Percentiles rank a stretch among this genome's conserved stretches.
phyloP scores from a whole-genome alignment of 92 coral and sea anemone species.

The Siderastrea radians region DNA sequence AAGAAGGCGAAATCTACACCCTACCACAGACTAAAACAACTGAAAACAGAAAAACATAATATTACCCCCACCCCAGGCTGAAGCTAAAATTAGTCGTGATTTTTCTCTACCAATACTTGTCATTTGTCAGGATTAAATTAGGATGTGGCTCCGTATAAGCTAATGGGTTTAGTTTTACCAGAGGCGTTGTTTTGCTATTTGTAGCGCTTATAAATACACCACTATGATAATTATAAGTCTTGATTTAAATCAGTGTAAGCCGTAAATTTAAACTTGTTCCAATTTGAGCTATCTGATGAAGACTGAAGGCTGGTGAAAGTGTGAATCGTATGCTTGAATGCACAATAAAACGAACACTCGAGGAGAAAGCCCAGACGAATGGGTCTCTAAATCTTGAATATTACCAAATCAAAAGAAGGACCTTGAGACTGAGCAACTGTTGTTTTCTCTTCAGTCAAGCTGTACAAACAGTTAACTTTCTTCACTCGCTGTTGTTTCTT shows the following conservation, averaged over 20 bases:
- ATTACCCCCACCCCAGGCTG: no score
- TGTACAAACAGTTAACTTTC: conserved; percentile 21
- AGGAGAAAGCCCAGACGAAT: not conserved
- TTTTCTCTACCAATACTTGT: no score
- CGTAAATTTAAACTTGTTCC: not conserved
- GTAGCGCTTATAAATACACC: not conserved
- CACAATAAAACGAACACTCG: not conserved
- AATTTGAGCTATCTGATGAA: not conserved
- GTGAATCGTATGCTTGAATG: not conserved
- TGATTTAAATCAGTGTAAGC: not conserved
- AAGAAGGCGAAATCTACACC: no score
- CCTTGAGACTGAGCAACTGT: not conserved
- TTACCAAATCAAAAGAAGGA: not conserved
- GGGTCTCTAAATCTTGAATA: no score
- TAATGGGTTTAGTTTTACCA: no score
- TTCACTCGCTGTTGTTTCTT: conserved; percentile 24
- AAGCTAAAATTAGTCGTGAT: no score
- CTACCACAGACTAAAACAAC: no score
- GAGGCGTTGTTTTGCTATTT: no score
- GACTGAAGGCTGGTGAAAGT: not conserved
- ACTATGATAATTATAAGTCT: not conserved
- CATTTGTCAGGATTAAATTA: no score
- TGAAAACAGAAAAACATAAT: no score
- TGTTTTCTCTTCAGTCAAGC: not conserved
- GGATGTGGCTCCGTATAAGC: no score